Evolutionary conservation across 2,888 invertebrate genomes (phyloP), one percentile per base, ranked within the genome.

Genomic region (Watsonalla binaria): DNA sequence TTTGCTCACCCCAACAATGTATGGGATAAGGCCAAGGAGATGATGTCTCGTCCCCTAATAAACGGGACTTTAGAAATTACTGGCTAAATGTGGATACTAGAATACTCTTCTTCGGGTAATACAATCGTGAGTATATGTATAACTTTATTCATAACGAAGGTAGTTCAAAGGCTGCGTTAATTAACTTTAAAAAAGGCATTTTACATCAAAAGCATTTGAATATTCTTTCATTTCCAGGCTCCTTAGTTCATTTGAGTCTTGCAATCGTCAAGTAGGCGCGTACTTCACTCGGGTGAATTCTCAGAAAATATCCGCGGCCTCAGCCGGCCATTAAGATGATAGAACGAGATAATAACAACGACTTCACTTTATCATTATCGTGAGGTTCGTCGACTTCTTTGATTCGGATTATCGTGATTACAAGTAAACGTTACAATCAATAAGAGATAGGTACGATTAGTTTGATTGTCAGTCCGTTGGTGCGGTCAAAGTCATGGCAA

Each of bases 271-370:
- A 35, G 46, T 15, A 51, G 14, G n/a, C 24, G 51, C 57, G 56
- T 56, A 53, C 54, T 51, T 35, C 46, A 47, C 57, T 34, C 49
- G 56, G 61, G 59, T 56, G 56, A 57, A 58, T 80, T 76, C 76
- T 70, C 61, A 72, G 77, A 77, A 76, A 72, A 68, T 68, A 71
- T 73, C 68, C 60, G 51, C 68, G 53, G 59, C 66, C 62, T 62
- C 68, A 68, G 73, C 24, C 1, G 24, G 24, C 79, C 76, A 82
- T 80, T 81, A 77, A 79, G 80, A 82, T 82, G 68, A 79, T 82
- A 80, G 78, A 76, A 67, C 52, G 51, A 74, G 82, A 84, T 85
- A 83, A 72, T 69, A 70, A 59, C 74, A 80, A 82, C 80, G 72
- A 78, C 75, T 78, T 74, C 68, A 75, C 72, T 76, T 80, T 78